Percentiles rank a stretch among this genome's conserved stretches.
phyloP scores from a whole-genome alignment of 2,113 vertebrate genomes.

The Otis tarda region DNA sequence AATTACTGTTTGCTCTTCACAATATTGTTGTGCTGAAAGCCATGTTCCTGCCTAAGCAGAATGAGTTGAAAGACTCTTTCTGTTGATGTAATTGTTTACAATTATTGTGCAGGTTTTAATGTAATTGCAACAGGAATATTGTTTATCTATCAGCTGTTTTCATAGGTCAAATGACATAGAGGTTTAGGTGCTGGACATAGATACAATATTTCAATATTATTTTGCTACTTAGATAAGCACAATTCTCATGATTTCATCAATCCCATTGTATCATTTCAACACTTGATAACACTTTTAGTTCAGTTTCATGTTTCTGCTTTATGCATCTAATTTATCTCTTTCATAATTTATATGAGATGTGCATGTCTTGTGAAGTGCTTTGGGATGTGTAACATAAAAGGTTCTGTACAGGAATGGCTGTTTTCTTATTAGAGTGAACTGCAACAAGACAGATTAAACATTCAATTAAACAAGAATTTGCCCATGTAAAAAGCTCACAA shows the following conservation, averaged over 20 bases:
- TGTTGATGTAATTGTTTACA: not conserved
- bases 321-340: not conserved
- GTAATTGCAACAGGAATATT: not conserved
- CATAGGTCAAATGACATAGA: not conserved
- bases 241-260: not conserved
- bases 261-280: not conserved
- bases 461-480: constrained; percentile 62
- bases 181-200: not conserved
- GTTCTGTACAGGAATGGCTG: constrained; percentile 17
- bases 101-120: not conserved
- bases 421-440: constrained; percentile 38
- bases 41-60: not conserved
- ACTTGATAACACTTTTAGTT: not conserved
- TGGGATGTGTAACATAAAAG: constrained; percentile 18
- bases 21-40: not conserved
- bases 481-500: constrained; percentile 35
- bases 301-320: not conserved
- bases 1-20: not conserved
- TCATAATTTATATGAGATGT: not conserved
- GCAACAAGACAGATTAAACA: constrained; percentile 57
- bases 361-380: not conserved
- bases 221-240: not conserved
- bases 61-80: not conserved
- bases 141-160: not conserved
- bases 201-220: not conserved